Percentiles rank a stretch among this genome's conserved stretches.
Conservation (phyloP, 2,888 invertebrate genomes). For the Drosophila aldrichi region DNA sequence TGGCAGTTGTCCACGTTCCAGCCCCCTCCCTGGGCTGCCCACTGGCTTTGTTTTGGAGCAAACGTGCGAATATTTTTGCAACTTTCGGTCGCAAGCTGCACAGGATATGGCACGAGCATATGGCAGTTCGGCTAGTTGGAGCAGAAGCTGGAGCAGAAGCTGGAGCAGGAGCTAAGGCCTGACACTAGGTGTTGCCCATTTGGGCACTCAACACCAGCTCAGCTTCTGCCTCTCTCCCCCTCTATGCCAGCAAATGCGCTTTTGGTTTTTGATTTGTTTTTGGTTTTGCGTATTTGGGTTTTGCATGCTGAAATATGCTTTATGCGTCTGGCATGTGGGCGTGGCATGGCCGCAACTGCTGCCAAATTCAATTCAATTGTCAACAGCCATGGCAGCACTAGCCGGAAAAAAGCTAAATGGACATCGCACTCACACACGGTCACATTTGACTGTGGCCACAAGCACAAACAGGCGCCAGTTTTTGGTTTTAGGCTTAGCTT, state of each 20-base stretch:
- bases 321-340: constrained; percentile 70
- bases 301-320: constrained; percentile 75
- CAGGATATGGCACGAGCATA: constrained; percentile 72
- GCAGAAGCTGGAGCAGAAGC: too few species aligned
- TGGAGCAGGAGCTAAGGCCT: constrained; percentile 9
- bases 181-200: constrained; percentile 48
- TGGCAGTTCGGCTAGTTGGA: constrained; percentile 27
- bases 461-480: constrained; percentile 65
- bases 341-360: constrained; percentile 50
- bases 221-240: background rate
- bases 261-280: constrained; percentile 52
- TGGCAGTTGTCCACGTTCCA: constrained; percentile 8
- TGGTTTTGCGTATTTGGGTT: constrained; percentile 43
- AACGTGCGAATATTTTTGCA: constrained; percentile 78
- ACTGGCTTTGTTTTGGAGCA: constrained; percentile 68
- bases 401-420: constrained; percentile 34
- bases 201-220: constrained; percentile 1
- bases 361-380: constrained; percentile 80
- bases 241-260: constrained; percentile 35
- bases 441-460: constrained; percentile 61
- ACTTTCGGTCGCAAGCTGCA: constrained; percentile 75
- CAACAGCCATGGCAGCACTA: constrained; percentile 58
- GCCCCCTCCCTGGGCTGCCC: constrained; percentile 8
- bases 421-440: constrained; percentile 15
- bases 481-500: constrained; percentile 63